Evolutionary conservation across 2,888 invertebrate genomes (phyloP).

Genomic region (Himalopsyche anomala): DNA sequence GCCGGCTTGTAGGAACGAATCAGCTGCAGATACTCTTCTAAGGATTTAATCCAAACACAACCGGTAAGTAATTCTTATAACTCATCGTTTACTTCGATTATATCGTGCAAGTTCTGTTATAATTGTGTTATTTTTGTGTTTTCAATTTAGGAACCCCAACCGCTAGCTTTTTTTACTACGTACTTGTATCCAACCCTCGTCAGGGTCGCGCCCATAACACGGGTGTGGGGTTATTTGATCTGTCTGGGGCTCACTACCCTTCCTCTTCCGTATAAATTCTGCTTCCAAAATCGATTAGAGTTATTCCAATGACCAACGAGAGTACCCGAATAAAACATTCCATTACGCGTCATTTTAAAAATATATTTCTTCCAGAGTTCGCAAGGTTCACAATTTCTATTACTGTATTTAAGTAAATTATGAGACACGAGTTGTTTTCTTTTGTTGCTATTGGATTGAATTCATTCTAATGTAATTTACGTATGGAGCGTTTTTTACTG

Average conservation of each 20-base stretch:
- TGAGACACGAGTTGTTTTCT: background rate
- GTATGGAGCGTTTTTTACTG: background rate
- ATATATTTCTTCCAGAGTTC: background rate
- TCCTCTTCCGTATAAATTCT: constrained; percentile 15
- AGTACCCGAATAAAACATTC: background rate
- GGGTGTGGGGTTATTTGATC: constrained; percentile 41
- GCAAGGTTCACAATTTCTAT: background rate
- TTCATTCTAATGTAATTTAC: background rate
- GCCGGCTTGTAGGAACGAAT: constrained; percentile 35
- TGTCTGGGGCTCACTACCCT: constrained; percentile 45
- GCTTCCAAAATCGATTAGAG: constrained; percentile 17
- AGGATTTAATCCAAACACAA: constrained; percentile 46
- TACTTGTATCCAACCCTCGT: constrained; percentile 47
- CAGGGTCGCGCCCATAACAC: constrained; percentile 57
- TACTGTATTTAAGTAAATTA: background rate
- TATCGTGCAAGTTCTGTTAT: constrained; percentile 1
- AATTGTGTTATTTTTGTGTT: background rate
- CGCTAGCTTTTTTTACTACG: constrained; percentile 34
- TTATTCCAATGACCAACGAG: background rate
- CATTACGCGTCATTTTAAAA: background rate
- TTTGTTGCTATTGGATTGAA: background rate
- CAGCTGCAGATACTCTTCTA: constrained; percentile 37
- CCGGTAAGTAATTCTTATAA: constrained; percentile 41
- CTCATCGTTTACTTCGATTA: background rate
- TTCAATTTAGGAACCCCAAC: background rate